These are phyloP conservation scores for Solenopsis fugax DNA, from an alignment of 1,140 invertebrate species.

Conservation along the genomic window DNA sequence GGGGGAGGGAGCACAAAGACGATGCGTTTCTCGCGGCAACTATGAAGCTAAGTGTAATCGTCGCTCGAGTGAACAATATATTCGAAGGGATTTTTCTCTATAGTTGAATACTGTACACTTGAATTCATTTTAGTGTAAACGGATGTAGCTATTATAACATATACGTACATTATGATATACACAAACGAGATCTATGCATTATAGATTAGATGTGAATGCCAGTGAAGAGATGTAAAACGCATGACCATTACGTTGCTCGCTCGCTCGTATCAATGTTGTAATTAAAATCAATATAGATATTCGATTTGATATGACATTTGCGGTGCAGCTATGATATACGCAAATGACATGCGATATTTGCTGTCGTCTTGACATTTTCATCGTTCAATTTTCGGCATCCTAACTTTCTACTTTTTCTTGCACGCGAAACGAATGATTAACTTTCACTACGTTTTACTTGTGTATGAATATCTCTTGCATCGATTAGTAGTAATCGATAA, in stretches of 20 bases:
- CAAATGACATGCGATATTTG: background rate
- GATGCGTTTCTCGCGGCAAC: conserved; percentile 12
- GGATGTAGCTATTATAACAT: background rate
- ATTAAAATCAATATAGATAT: conserved; percentile 29
- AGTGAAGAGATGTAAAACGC: background rate
- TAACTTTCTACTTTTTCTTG: conserved; percentile 28
- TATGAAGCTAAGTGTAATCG: background rate
- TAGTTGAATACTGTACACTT: background rate
- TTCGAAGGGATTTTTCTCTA: conserved; percentile 29
- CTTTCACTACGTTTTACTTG: conserved; percentile 1
- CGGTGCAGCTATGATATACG: background rate
- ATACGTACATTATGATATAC: background rate
- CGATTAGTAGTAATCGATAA: background rate
- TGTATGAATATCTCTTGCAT: background rate
- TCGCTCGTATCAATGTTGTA: background rate
- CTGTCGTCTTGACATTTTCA: background rate
- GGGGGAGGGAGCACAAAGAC: background rate
- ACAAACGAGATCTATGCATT: background rate
- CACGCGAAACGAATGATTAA: background rate
- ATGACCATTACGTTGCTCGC: background rate
- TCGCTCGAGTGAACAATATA: background rate
- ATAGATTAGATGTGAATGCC: conserved; percentile 27
- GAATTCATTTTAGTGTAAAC: conserved; percentile 3
- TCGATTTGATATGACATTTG: background rate
- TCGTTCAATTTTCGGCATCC: background rate